Evolutionary conservation across 92 coral and sea anemone species (phyloP).

Genomic region (Porites cylindrica): DNA sequence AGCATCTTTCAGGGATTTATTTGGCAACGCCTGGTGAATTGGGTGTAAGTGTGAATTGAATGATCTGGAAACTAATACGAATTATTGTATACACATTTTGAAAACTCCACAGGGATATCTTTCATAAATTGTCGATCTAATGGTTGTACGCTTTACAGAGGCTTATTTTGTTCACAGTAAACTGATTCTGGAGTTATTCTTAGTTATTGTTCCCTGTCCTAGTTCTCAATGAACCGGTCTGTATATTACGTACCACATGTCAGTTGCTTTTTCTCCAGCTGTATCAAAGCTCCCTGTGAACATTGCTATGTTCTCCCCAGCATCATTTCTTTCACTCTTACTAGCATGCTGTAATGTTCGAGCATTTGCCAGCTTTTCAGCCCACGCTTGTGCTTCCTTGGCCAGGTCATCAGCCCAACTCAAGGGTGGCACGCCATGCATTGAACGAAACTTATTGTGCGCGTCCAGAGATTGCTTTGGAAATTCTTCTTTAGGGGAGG

Average conservation of each 20-base stretch:
- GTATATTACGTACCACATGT: slow-evolving; percentile 67
- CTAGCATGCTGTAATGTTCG: slow-evolving; percentile 78
- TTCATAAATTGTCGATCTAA: too few relatives aligned
- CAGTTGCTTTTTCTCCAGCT: slow-evolving; percentile 87
- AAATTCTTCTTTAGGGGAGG: slow-evolving; percentile 46
- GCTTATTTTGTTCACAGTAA: too few relatives aligned
- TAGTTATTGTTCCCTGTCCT: too few relatives aligned
- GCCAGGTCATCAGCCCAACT: slow-evolving; percentile 94
- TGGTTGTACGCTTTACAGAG: too few relatives aligned
- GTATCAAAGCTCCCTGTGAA: slow-evolving; percentile 82
- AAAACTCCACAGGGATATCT: too few relatives aligned
- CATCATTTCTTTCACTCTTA: slow-evolving; percentile 76
- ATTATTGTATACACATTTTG: too few relatives aligned
- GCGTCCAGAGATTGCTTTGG: slow-evolving; percentile 81
- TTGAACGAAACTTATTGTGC: slow-evolving; percentile 86
- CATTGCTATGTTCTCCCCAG: slow-evolving; percentile 94
- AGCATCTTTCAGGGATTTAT: too few relatives aligned
- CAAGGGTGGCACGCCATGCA: slow-evolving; percentile 82
- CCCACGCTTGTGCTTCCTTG: slow-evolving; percentile 90
- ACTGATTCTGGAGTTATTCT: too few relatives aligned
- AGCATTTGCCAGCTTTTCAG: slow-evolving; percentile 88
- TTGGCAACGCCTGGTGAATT: too few relatives aligned
- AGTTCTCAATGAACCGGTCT: too few relatives aligned
- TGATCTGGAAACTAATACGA: too few relatives aligned
- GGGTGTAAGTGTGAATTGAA: too few relatives aligned